Percentiles rank a stretch among this genome's conserved stretches.
phyloP scores from a whole-genome alignment of 2,797 vertebrate genomes.

The Mallotus villosus region DNA sequence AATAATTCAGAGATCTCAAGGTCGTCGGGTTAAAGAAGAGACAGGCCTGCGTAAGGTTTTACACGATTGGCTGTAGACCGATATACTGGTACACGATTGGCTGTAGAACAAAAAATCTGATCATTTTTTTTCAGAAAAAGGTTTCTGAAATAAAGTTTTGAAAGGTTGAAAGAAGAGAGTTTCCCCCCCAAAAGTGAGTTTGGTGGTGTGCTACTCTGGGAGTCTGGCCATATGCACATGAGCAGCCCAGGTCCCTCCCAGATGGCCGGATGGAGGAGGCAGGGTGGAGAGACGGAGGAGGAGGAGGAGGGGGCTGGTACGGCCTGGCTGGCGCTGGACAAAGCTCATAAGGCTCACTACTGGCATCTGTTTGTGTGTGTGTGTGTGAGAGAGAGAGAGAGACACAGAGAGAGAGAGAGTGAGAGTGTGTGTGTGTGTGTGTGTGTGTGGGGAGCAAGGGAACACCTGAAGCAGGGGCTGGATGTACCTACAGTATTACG shows the following conservation, averaged over 20 bases:
- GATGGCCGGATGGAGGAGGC: constrained; percentile 44
- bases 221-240: too few relatives aligned
- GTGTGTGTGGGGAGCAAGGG: not conserved
- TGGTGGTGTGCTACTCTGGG: too few relatives aligned
- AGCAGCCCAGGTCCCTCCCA: constrained; percentile 13
- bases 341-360: constrained; percentile 34
- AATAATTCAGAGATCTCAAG: constrained; percentile 59
- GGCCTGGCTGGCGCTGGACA: constrained; percentile 36
- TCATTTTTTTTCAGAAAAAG: constrained; percentile 26
- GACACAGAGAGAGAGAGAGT: not conserved
- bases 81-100: constrained; percentile 37
- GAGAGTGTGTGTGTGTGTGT: not conserved
- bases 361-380: constrained; percentile 7
- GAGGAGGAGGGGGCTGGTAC: not conserved
- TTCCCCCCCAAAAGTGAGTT: too few relatives aligned
- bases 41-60: constrained; percentile 22
- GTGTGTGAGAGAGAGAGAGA: not conserved
- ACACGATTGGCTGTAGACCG: constrained; percentile 46
- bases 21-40: constrained; percentile 33
- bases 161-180: too few relatives aligned
- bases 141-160: not conserved
- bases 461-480: too few relatives aligned
- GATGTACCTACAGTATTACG: too few relatives aligned
- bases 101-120: constrained; percentile 40
- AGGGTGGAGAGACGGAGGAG: too few relatives aligned